phyloP scores from a whole-genome alignment of 2,797 vertebrate genomes.

The Coreius guichenoti region DNA sequence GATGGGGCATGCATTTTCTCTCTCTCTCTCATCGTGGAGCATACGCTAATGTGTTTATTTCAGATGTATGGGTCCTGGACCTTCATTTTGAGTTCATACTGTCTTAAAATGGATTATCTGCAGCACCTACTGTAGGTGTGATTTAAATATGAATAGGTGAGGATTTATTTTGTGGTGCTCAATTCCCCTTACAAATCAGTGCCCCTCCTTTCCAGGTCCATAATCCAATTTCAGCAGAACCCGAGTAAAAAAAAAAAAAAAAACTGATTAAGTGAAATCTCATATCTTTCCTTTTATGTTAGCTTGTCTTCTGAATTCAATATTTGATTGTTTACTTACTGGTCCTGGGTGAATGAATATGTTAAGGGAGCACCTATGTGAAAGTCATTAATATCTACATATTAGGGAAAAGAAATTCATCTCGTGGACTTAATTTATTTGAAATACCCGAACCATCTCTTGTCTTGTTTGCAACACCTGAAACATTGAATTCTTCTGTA shows the following conservation, averaged over 20 bases:
- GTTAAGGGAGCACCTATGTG: conserved; percentile 69
- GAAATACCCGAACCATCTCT: conserved; percentile 70
- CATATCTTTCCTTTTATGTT: conserved; percentile 78
- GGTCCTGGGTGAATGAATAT: conserved; percentile 70
- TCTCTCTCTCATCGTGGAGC: conserved; percentile 36
- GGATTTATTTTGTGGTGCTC: conserved; percentile 84
- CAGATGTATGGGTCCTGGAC: conserved; percentile 77
- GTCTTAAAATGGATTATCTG: conserved; percentile 85
- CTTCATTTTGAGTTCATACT: conserved; percentile 77
- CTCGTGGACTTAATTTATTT: conserved; percentile 72
- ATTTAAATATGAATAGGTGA: conserved; percentile 88
- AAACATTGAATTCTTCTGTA: conserved; percentile 71
- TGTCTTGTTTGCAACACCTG: conserved; percentile 74
- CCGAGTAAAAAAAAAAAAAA: conserved; percentile 41
- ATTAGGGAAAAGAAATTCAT: conserved; percentile 68
- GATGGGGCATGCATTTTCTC: conserved; percentile 66
- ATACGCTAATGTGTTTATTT: conserved; percentile 75
- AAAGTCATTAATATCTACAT: conserved; percentile 76
- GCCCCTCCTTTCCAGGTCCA: conserved; percentile 60
- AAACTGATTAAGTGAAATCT: conserved; percentile 78
- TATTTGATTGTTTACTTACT: conserved; percentile 75
- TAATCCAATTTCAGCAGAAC: conserved; percentile 84
- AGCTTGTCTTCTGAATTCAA: conserved; percentile 76
- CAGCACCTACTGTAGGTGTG: conserved; percentile 83
- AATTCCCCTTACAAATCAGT: conserved; percentile 83